Evolutionary conservation across 2,888 invertebrate genomes (phyloP).

Genomic region (Heteropelma amictum): DNA sequence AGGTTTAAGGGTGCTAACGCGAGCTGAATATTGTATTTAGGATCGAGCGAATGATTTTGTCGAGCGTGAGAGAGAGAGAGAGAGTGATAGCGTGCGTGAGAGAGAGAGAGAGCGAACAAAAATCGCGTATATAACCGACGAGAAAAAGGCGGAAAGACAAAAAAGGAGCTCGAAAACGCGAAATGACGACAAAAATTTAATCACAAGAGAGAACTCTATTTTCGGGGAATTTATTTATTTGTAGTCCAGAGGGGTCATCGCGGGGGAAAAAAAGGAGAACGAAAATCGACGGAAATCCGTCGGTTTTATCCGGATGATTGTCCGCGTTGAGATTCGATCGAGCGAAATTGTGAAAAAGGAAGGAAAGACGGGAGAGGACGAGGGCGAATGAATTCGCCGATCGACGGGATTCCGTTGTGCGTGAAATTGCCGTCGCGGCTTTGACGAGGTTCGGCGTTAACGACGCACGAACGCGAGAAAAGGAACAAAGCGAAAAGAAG

Average conservation of each 20-base stretch:
- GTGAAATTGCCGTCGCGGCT: slow-evolving; percentile 40
- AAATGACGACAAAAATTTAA: slow-evolving; percentile 45
- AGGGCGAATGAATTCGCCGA: slow-evolving; percentile 4
- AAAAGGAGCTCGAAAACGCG: slow-evolving; percentile 25
- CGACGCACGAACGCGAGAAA: slow-evolving; percentile 18
- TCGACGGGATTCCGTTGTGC: slow-evolving; percentile 39
- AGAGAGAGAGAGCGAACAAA: slow-evolving; percentile 24
- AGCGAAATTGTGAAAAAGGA: neutral
- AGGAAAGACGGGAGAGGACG: neutral
- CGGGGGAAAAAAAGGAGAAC: slow-evolving; percentile 41
- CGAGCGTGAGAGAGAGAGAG: slow-evolving; percentile 54
- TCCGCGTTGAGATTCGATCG: too few species aligned
- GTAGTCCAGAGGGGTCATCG: slow-evolving; percentile 51
- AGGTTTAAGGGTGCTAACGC: slow-evolving; percentile 73
- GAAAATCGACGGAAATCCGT: slow-evolving; percentile 16
- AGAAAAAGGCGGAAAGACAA: slow-evolving; percentile 35
- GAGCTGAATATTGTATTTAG: slow-evolving; percentile 57
- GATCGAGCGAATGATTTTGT: slow-evolving; percentile 54
- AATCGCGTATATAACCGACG: slow-evolving; percentile 30
- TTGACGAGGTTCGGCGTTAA: slow-evolving; percentile 38
- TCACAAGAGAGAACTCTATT: slow-evolving; percentile 62
- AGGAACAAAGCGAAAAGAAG: neutral
- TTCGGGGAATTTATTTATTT: slow-evolving; percentile 66
- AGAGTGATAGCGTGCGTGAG: slow-evolving; percentile 58
- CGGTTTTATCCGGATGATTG: neutral